Base-by-base conservation (phyloP, 2,797 vertebrate genomes). In the Anomalospiza imberbis region DNA sequence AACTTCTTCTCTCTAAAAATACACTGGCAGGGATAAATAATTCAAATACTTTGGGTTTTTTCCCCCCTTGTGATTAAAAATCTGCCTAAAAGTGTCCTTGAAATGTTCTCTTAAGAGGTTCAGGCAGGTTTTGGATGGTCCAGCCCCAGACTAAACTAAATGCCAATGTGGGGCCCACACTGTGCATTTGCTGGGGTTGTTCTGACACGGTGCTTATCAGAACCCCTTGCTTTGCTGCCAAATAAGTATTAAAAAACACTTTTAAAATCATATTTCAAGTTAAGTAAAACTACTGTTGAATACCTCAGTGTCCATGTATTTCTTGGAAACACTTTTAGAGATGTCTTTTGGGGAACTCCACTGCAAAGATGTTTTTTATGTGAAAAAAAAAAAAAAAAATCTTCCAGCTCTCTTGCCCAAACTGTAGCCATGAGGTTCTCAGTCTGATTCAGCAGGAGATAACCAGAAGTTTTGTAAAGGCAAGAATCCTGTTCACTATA, bases 1-100 rank as follows among this genome's bases (percentile, higher is more conserved):
- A 97, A 95, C 93, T 85, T 96, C 92, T 95, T 81, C 93, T 76
- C 74, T 87, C 97, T 96, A 97, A 97, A 97, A 96, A 96, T 95
- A 95, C 78, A 65, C 93, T n/a, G 17, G 9, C 38, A 0, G 40
- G 95, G 94, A 97, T 96, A 96, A 97, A 96, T 88, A 97, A 92
- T 96, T 94, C 85, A 91, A 87, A 89, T 93, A 80, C 77, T 80
- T 90, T 11, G 58, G 47, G 14, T 22, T 93, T 91, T 84, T 61
- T 13, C 70, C 61, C 70, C 50, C 22, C 66, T 78, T 42, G 51
- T 51, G 77, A 93, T 94, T 89, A 89, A 94, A 96, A 96, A 68
- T 57, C 67, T 89, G 81, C 82, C 82, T 92, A 32, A 62, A 95
- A 93, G 55, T 53, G 60, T 61, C 84, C 95, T 92, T 94, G 94